phyloP scores from a whole-genome alignment of 2,113 vertebrate genomes.

The Lanius collurio region DNA sequence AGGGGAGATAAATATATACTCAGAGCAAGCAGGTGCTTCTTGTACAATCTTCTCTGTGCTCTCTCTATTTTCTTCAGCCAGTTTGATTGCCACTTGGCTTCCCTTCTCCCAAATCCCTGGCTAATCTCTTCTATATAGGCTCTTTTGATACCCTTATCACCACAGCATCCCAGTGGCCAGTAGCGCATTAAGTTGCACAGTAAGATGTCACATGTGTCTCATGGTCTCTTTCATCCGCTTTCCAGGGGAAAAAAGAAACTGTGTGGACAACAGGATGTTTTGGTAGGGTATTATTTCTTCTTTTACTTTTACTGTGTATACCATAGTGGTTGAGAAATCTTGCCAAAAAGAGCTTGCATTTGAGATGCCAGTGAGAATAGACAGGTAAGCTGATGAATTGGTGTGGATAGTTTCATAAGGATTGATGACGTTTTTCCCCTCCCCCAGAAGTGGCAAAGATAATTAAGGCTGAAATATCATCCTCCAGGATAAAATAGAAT shows the following conservation, averaged over 20 bases:
- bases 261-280: background rate
- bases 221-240: background rate
- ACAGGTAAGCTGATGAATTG: fast-evolving
- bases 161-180: background rate
- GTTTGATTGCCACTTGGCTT: slow-evolving; percentile 40
- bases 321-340: background rate
- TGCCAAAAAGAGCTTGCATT: background rate
- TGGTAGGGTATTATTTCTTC: background rate
- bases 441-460: background rate
- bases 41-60: slow-evolving; percentile 11
- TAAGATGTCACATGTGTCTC: background rate
- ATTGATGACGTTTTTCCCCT: background rate
- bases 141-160: slow-evolving; percentile 25
- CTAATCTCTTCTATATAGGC: slow-evolving; percentile 27
- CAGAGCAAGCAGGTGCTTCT: background rate
- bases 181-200: background rate
- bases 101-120: slow-evolving; percentile 29
- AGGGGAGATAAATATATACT: background rate
- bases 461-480: background rate
- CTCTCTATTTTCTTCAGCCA: slow-evolving; percentile 17
- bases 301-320: background rate
- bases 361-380: background rate
- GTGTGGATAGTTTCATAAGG: background rate
- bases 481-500: background rate
- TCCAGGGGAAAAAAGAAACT: background rate